Conservation (phyloP, 2,888 invertebrate species). For the Conistra vaccinii region DNA sequence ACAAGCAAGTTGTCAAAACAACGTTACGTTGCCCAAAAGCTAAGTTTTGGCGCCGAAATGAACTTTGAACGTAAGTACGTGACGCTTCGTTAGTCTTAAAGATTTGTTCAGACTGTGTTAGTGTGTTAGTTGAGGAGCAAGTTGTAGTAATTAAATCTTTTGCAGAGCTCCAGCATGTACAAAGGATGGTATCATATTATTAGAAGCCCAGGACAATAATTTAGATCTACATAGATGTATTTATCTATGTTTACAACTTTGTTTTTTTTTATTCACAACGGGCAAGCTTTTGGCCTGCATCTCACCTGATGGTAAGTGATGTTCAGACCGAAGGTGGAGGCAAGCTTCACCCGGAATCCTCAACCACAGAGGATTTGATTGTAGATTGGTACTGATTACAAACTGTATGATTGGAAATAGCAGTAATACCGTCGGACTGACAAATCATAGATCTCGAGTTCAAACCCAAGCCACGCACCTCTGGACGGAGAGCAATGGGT, state of each 20-base stretch:
- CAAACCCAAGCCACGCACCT: too few relatives aligned
- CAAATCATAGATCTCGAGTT: too few relatives aligned
- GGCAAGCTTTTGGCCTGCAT: too few relatives aligned
- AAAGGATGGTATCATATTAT: background rate
- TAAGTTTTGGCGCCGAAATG: constrained; percentile 61
- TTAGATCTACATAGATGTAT: background rate
- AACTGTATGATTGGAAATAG: too few relatives aligned
- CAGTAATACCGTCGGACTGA: too few relatives aligned
- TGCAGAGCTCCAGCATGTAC: background rate
- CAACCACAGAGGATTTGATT: too few relatives aligned
- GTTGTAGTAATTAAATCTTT: constrained; percentile 24
- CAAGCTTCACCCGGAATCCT: too few relatives aligned
- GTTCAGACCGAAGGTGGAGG: too few relatives aligned
- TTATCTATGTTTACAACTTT: background rate
- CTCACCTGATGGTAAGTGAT: too few relatives aligned
- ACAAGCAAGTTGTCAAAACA: constrained; percentile 57
- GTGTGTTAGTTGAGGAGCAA: constrained; percentile 25
- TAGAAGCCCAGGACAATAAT: background rate
- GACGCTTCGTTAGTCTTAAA: constrained; percentile 56
- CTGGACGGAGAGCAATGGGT: too few relatives aligned
- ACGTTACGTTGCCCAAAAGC: constrained; percentile 60
- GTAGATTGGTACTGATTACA: background rate
- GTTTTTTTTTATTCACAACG: too few relatives aligned
- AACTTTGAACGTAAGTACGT: constrained; percentile 54
- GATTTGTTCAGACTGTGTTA: constrained; percentile 55